Conservation (phyloP, 2,113 vertebrate genomes). For the Nibea albiflora region DNA sequence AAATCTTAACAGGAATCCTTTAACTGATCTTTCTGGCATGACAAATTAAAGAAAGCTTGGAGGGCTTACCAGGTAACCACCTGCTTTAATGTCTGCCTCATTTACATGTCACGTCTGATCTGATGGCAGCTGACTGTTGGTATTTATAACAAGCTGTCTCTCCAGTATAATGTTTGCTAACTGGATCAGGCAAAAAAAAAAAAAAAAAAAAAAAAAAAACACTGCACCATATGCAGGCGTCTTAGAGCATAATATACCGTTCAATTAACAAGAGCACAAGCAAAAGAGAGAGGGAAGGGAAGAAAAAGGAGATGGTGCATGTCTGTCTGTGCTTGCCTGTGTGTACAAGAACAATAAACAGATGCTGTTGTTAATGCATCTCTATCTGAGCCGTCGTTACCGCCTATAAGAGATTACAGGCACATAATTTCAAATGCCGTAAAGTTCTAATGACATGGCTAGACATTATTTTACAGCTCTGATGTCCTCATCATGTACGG, state of each 20-base stretch:
- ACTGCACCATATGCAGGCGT: conserved; percentile 15
- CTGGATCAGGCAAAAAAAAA: conserved; percentile 12
- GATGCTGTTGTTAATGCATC: conserved; percentile 50
- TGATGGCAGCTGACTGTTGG: conserved; percentile 19
- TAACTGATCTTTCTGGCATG: neutral
- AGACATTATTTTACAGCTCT: conserved; percentile 49
- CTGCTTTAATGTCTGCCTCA: conserved; percentile 9
- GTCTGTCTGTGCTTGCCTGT: conserved; percentile 10
- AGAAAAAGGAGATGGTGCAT: conserved; percentile 7
- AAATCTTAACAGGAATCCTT: neutral
- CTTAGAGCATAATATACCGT: conserved; percentile 15
- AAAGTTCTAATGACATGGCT: conserved; percentile 16
- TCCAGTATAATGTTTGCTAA: conserved; percentile 14
- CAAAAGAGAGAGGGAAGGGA: neutral
- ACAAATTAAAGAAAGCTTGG: conserved; percentile 2
- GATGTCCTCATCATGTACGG: conserved; percentile 11
- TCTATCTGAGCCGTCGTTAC: conserved; percentile 39
- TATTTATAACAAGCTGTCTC: conserved; percentile 34
- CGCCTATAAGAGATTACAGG: conserved; percentile 57
- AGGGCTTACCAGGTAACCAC: conserved; percentile 4
- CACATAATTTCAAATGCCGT: conserved; percentile 49
- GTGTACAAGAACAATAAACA: conserved; percentile 36
- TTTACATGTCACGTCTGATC: conserved; percentile 27
- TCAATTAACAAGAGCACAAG: conserved; percentile 28
- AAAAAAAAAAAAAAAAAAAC: conserved; percentile 2